Conservation (phyloP, 1,140 invertebrate genomes). For the Pararge aegeria region DNA sequence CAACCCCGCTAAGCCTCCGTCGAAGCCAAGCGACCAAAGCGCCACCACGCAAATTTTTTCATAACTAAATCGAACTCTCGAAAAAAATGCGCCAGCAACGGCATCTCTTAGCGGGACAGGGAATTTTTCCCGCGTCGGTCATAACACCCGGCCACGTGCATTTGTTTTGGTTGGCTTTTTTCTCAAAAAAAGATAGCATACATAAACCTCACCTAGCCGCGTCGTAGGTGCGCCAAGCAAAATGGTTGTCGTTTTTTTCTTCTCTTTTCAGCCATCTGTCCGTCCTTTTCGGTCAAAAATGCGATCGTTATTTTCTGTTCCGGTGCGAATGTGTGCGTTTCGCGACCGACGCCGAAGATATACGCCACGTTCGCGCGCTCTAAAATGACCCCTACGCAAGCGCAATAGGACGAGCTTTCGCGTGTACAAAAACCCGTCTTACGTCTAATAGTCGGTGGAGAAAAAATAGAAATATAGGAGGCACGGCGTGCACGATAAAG, state of each 20-base stretch:
- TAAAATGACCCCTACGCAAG: conserved; percentile 23
- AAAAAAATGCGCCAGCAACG: conserved; percentile 68
- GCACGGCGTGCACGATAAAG: conserved; percentile 75
- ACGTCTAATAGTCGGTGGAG: conserved; percentile 68
- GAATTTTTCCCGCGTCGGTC: conserved; percentile 72
- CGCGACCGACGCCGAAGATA: conserved; percentile 49
- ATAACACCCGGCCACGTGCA: conserved; percentile 78
- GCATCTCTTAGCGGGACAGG: conserved; percentile 69
- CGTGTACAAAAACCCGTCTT: conserved; percentile 48
- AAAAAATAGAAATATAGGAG: conserved; percentile 80
- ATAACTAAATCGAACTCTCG: conserved; percentile 56
- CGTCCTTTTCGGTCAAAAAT: conserved; percentile 79
- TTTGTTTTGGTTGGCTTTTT: conserved; percentile 79
- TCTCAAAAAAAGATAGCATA: conserved; percentile 74
- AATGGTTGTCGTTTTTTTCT: conserved; percentile 79
- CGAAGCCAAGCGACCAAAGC: conserved; percentile 41
- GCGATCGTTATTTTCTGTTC: conserved; percentile 80
- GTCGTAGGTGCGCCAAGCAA: conserved; percentile 75
- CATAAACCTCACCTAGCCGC: conserved; percentile 69
- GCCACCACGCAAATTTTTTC: conserved; percentile 65
- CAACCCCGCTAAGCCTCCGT: conserved; percentile 17
- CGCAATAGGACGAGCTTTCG: conserved; percentile 31
- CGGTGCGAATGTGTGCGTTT: conserved; percentile 73
- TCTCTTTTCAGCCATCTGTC: conserved; percentile 79
- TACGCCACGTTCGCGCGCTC: conserved; percentile 37